Percentiles rank a stretch among this genome's conserved stretches.
Evolutionary conservation across 2,797 vertebrate genomes (phyloP).

Genomic region (Bradypodion ventrale): DNA sequence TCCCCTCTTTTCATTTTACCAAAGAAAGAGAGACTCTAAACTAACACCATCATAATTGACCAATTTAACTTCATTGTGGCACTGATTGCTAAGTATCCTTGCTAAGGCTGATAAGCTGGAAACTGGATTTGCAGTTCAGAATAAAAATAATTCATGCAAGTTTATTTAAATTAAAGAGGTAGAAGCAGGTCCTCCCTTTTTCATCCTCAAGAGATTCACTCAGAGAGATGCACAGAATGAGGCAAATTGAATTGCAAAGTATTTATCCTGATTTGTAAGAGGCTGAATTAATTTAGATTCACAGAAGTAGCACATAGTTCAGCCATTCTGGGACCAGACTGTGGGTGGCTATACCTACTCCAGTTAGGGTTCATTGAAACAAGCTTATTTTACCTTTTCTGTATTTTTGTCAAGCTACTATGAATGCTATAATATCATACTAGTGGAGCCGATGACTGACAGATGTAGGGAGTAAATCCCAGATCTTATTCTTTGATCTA

Average conservation of each 20-base stretch:
- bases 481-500: not conserved
- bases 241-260: slow-evolving; percentile 20
- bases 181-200: slow-evolving; percentile 7
- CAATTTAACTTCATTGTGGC: slow-evolving; percentile 40
- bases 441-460: not conserved
- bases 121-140: slow-evolving; percentile 31
- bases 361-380: not conserved
- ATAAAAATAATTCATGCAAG: slow-evolving; percentile 40
- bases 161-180: slow-evolving; percentile 40
- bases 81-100: slow-evolving; percentile 41
- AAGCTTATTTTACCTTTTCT: not conserved
- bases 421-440: not conserved
- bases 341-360: not conserved
- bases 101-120: slow-evolving; percentile 22
- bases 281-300: not conserved
- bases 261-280: not conserved
- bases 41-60: slow-evolving; percentile 27
- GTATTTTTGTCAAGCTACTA: not conserved
- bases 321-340: not conserved
- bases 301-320: not conserved
- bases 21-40: not conserved
- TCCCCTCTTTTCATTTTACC: not conserved
- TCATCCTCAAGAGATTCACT: not conserved
- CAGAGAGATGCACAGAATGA: slow-evolving; percentile 4
- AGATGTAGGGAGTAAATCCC: not conserved